Conservation (phyloP, 2,888 invertebrate genomes). For the Helleia helle region DNA sequence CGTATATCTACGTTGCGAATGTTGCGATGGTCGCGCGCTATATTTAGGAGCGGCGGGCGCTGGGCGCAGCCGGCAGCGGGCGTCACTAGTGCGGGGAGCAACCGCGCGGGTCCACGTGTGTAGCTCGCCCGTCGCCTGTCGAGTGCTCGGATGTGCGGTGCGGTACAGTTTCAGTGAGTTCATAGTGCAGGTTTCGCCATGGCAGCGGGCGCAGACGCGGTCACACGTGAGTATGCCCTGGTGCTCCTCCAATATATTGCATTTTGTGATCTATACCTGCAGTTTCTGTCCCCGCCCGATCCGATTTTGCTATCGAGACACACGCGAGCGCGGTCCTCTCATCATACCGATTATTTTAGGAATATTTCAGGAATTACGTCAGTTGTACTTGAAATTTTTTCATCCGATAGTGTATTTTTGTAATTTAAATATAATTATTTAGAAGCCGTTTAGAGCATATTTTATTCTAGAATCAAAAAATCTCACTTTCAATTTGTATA, state of each 20-base stretch:
- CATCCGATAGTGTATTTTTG: background rate
- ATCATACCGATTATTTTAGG: background rate
- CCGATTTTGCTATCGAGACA: too few species aligned
- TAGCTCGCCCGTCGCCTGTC: constrained; percentile 16
- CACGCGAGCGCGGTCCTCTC: background rate
- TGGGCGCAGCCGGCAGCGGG: too few species aligned
- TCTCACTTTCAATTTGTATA: too few species aligned
- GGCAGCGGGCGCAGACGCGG: constrained; percentile 41
- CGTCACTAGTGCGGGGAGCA: constrained; percentile 36
- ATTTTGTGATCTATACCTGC: too few species aligned
- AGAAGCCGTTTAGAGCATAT: too few species aligned
- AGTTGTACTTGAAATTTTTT: constrained; percentile 8
- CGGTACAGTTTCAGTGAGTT: constrained; percentile 27
- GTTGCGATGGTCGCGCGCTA: constrained; percentile 54
- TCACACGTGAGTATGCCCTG: constrained; percentile 42
- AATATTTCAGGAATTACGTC: constrained; percentile 15
- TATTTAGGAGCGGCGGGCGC: constrained; percentile 31
- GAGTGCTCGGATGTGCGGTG: constrained; percentile 3
- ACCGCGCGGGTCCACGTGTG: constrained; percentile 45
- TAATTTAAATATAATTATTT: constrained; percentile 5
- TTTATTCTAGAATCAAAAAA: too few species aligned
- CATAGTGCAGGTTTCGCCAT: constrained; percentile 32
- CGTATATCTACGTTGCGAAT: constrained; percentile 14
- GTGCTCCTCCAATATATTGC: too few species aligned
- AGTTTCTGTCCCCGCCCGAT: too few species aligned